Evolutionary conservation across 2,797 vertebrate genomes (phyloP).

Genomic region (Schizopygopsis pylzovi): DNA sequence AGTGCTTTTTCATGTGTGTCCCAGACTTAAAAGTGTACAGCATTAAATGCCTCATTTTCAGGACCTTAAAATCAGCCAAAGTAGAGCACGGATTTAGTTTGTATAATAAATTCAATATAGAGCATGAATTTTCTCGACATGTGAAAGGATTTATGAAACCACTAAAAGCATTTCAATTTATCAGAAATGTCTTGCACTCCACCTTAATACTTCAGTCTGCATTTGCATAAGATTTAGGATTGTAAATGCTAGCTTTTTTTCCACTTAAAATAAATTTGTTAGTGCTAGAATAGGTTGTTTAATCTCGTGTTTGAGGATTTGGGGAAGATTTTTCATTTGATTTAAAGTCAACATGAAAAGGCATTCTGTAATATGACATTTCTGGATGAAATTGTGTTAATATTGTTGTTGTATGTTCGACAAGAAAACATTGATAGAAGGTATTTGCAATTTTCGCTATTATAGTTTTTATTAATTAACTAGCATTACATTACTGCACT

Average conservation of each 20-base stretch:
- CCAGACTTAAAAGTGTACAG: not conserved
- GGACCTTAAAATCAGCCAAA: conserved; percentile 14
- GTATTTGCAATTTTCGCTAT: not conserved
- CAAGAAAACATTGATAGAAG: not conserved
- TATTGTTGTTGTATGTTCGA: not conserved
- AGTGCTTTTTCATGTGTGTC: not conserved
- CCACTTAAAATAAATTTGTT: not conserved
- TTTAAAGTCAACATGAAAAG: conserved; percentile 35
- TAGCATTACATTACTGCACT: not conserved
- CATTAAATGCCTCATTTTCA: conserved; percentile 41
- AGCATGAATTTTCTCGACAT: not conserved
- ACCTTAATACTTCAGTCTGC: not conserved
- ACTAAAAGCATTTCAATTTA: conserved; percentile 30
- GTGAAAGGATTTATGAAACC: not conserved
- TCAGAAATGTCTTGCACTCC: conserved; percentile 4
- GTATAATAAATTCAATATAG: not conserved
- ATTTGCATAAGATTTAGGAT: conserved; percentile 22
- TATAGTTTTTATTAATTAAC: not conserved
- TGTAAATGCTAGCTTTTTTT: conserved; percentile 9
- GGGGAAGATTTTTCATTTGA: not conserved
- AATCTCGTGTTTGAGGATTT: not conserved
- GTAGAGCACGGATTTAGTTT: conserved; percentile 17
- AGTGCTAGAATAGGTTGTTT: not conserved
- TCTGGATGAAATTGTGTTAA: not conserved
- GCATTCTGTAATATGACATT: not conserved